Percentiles rank a stretch among this genome's conserved stretches.
These are phyloP conservation scores for Calidris pugnax DNA, from an alignment of 2,113 vertebrate species.

Conservation along the genomic window DNA sequence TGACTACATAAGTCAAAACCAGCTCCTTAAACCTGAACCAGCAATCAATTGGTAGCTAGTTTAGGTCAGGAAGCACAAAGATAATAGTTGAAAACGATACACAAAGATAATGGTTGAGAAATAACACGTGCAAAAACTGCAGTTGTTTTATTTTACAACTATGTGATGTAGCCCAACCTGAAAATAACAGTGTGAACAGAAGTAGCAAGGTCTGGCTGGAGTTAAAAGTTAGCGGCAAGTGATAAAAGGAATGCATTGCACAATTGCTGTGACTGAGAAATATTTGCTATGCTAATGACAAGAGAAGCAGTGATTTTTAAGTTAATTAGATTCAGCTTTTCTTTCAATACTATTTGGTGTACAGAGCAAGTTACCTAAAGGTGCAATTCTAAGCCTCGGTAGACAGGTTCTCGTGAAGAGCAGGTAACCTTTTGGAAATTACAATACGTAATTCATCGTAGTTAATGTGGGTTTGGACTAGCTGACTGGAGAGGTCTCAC, in stretches of 20 bases:
- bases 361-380: background rate
- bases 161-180: background rate
- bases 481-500: conserved; percentile 16
- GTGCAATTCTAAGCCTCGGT: background rate
- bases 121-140: background rate
- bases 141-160: background rate
- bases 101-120: background rate
- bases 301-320: background rate
- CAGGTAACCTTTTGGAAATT: conserved; percentile 31
- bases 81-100: background rate
- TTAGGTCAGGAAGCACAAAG: background rate
- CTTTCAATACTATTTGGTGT: background rate
- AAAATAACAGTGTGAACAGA: background rate
- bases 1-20: background rate
- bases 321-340: conserved; percentile 50
- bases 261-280: background rate
- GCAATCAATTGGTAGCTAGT: background rate
- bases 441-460: background rate
- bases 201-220: background rate
- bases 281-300: background rate
- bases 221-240: background rate
- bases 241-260: background rate
- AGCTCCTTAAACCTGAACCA: background rate
- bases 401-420: background rate
- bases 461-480: background rate